Evolutionary conservation across 92 coral and sea anemone species (phyloP).

Genomic region (Phenganax subtilis): DNA sequence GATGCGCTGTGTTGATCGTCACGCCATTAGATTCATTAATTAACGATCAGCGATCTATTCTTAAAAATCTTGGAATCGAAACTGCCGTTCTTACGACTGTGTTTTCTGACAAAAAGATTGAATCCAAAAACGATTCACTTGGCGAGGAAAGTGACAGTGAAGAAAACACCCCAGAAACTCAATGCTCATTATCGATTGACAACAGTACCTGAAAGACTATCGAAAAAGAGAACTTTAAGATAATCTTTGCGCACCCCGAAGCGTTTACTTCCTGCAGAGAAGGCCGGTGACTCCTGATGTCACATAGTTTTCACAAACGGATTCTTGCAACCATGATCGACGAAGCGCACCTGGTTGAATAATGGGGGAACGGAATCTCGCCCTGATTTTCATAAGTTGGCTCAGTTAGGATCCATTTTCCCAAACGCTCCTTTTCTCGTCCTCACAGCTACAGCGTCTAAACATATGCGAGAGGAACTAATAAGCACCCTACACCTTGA

Average conservation of each 20-base stretch:
- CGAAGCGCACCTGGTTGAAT: slow-evolving; percentile 51
- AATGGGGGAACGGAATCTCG: slow-evolving; percentile 48
- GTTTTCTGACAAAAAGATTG: background rate
- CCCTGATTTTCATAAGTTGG: slow-evolving; percentile 38
- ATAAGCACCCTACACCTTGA: slow-evolving; percentile 17
- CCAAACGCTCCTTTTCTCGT: slow-evolving; percentile 25
- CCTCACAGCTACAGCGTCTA: slow-evolving; percentile 54
- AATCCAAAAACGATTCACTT: background rate
- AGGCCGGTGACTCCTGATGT: slow-evolving; percentile 38
- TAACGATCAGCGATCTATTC: slow-evolving; percentile 39
- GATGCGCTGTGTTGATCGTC: slow-evolving; percentile 37
- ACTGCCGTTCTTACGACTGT: slow-evolving; percentile 11
- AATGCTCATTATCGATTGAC: background rate
- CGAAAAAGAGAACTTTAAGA: background rate
- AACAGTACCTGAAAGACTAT: background rate
- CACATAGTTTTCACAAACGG: slow-evolving; percentile 6
- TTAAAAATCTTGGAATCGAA: slow-evolving; percentile 39
- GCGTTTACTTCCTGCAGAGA: slow-evolving; percentile 47
- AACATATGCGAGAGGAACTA: slow-evolving; percentile 33
- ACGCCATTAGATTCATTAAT: slow-evolving; percentile 47
- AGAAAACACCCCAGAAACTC: background rate
- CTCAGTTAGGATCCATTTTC: slow-evolving; percentile 43
- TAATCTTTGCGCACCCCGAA: slow-evolving; percentile 48
- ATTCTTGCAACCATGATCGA: slow-evolving; percentile 35
- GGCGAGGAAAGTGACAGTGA: background rate